Evolutionary conservation across 2,797 vertebrate species (phyloP), one percentile per base, ranked within the genome.

Genomic region (Scarus forsteni): DNA sequence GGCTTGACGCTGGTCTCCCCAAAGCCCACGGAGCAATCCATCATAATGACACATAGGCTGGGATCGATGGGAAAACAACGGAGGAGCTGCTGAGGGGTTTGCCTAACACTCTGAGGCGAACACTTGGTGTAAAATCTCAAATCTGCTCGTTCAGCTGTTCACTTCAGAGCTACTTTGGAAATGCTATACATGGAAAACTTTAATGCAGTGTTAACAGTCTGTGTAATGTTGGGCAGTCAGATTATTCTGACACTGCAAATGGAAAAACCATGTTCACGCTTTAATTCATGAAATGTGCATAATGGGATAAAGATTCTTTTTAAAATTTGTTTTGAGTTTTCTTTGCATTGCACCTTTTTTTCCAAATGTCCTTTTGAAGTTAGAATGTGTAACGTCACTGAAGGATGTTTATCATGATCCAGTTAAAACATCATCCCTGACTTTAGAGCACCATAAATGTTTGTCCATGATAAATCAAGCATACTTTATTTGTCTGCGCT

Each of bases 11-110:
- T 66, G 85, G 70, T 81, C 88, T 88, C 88, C 86, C 86, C 7
- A 63, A 89, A 89, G 86, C 87, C 85, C 79, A 71, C 84, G 40
- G 69, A 85, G 86, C 90, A 83, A 94, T 95, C 90, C 92, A 94
- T 95, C 93, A 94, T 92, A 88, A 88, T 92, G 92, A 92, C 92
- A 92, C 87, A 65, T 59, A 42, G 88, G 80, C 82, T 73, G 82
- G 73, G 86, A 94, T 94, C 93, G 83, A 94, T 94, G 90, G 72
- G 70, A 81, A 89, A 87, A 81, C 78, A 82, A 77, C 74, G 55
- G 36, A n/a, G 71, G 71, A 79, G 89, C 87, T 80, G 77, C 88
- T 58, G 85, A 83, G 79, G 83, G 81, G 80, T 75, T 86, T 10
- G 71, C 78, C 79, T 44, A 82, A 77, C 57, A 40, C 84, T 81